A percentile compares a stretch with the other conserved stretches of the same genome.
Conservation (phyloP, 2,888 invertebrate genomes). For the Dasypogon diadema region DNA sequence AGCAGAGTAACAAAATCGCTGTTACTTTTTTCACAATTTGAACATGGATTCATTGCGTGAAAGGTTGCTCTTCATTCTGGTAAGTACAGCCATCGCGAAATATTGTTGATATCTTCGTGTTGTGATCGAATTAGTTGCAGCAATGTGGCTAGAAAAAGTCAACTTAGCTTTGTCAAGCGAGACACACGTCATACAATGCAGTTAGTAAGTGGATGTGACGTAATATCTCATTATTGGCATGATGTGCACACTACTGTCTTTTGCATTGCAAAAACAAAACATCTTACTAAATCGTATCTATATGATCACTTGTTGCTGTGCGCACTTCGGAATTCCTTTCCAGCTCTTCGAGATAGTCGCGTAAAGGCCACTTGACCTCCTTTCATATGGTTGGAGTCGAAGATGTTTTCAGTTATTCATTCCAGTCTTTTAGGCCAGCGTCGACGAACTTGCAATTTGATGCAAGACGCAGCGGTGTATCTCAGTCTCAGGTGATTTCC, state of each 20-base stretch:
- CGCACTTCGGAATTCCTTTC: slow-evolving; percentile 15
- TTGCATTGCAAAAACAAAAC: neutral
- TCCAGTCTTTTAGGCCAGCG: neutral
- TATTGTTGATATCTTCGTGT: neutral
- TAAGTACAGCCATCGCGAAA: neutral
- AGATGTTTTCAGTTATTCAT: slow-evolving; percentile 1
- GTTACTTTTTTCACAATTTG: neutral
- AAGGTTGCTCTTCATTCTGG: slow-evolving; percentile 21
- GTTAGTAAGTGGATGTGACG: slow-evolving; percentile 9
- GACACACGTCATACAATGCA: neutral
- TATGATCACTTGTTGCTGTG: slow-evolving; percentile 23
- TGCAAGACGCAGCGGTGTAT: slow-evolving; percentile 3
- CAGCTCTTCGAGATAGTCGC: slow-evolving; percentile 20
- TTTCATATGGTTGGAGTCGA: slow-evolving; percentile 15
- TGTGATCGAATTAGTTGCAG: neutral
- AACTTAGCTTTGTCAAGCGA: neutral
- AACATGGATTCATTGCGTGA: neutral
- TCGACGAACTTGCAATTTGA: slow-evolving; percentile 14
- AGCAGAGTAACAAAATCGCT: neutral
- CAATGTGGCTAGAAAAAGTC: neutral
- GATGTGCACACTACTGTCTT: slow-evolving; percentile 2
- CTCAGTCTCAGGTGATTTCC: slow-evolving; percentile 12
- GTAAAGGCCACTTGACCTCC: slow-evolving; percentile 23
- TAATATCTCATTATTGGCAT: slow-evolving; percentile 17
- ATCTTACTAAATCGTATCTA: slow-evolving; percentile 16